Evolutionary conservation across 2,797 vertebrate genomes (phyloP).

Genomic region (Paguma larvata): DNA sequence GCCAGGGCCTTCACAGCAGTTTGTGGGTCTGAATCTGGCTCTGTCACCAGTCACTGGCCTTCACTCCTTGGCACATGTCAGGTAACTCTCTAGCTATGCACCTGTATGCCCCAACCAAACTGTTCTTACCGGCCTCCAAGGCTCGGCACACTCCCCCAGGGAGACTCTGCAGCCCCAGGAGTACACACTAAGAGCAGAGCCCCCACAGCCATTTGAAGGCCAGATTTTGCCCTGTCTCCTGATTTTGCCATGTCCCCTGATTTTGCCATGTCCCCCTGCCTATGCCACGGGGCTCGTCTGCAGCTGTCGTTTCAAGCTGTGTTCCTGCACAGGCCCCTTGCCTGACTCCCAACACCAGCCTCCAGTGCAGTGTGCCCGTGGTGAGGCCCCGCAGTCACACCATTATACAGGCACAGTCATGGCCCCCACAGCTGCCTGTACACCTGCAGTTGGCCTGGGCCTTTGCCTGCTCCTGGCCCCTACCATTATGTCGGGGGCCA

Average conservation of each 20-base stretch:
- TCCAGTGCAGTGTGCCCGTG: not conserved
- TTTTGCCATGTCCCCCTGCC: no score
- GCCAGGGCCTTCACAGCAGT: not conserved
- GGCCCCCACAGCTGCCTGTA: not conserved
- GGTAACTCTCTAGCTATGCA: not conserved
- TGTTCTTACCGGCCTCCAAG: rapidly evolving
- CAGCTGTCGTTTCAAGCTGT: not conserved
- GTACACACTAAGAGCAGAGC: not conserved
- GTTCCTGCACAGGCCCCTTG: no score
- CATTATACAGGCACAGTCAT: not conserved
- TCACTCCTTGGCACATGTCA: no score
- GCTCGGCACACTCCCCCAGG: rapidly evolving
- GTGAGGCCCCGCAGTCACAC: not conserved
- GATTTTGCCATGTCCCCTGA: no score
- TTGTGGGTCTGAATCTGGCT: not conserved
- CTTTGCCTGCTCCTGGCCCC: not conserved
- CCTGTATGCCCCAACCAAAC: not conserved
- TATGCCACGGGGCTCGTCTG: not conserved
- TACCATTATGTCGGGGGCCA: not conserved
- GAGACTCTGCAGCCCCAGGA: not conserved
- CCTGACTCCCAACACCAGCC: not conserved
- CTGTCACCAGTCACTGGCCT: not conserved
- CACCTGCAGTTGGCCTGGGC: not conserved
- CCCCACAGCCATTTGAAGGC: no score
- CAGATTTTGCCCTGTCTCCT: not conserved